These are phyloP conservation scores for Ephestia elutella DNA, from an alignment of 1,140 invertebrate species.

Conservation along the genomic window DNA sequence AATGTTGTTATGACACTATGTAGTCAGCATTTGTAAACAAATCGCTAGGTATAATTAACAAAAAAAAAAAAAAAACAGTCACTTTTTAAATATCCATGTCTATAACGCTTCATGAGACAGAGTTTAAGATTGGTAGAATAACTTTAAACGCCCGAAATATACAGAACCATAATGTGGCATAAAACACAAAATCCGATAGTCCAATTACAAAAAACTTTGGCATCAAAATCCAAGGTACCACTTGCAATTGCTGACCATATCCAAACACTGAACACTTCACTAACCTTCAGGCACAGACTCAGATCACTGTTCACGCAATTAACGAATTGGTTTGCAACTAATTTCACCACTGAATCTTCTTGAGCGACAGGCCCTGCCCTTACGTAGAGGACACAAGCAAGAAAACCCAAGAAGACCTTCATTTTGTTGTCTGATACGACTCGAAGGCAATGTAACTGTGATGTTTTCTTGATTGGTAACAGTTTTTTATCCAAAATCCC, in stretches of 20 bases:
- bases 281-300: slow-evolving; percentile 58
- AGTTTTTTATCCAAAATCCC: slow-evolving; percentile 65
- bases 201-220: neutral
- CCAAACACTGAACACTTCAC: slow-evolving; percentile 22
- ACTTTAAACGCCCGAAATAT: no score
- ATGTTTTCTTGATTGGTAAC: slow-evolving; percentile 48
- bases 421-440: slow-evolving; percentile 43
- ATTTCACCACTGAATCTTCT: slow-evolving; percentile 46
- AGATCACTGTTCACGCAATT: slow-evolving; percentile 63
- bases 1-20: neutral
- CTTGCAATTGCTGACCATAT: neutral
- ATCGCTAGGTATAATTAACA: neutral
- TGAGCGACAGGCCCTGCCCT: slow-evolving; percentile 33
- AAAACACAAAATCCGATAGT: neutral
- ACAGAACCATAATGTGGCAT: no score
- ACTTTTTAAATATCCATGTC: no score
- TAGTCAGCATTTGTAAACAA: neutral
- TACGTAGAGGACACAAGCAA: neutral
- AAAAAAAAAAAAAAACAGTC: no score
- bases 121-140: no score
- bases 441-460: slow-evolving; percentile 56
- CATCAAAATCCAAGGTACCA: slow-evolving; percentile 2
- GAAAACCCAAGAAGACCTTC: slow-evolving; percentile 39
- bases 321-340: slow-evolving; percentile 45
- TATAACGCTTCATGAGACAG: no score